These are phyloP conservation scores for Pholis gunnellus DNA, from an alignment of 2,113 vertebrate species.

Conservation along the genomic window DNA sequence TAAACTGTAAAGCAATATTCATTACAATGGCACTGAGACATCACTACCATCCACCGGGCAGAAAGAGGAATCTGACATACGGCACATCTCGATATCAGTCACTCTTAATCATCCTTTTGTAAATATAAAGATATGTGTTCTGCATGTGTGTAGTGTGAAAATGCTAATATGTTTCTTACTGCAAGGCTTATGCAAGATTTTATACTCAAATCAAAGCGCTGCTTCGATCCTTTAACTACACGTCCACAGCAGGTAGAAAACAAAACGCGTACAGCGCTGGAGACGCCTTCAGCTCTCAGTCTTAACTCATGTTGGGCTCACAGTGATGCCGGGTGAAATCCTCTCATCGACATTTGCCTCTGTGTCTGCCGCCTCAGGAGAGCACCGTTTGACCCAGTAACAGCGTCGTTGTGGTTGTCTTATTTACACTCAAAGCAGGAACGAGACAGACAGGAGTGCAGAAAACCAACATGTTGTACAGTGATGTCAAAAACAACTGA, in stretches of 20 bases:
- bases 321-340: slow-evolving; percentile 35
- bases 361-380: background rate
- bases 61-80: slow-evolving; percentile 10
- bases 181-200: slow-evolving; percentile 78
- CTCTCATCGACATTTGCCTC: slow-evolving; percentile 46
- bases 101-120: slow-evolving; percentile 37
- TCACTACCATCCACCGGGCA: slow-evolving; percentile 8
- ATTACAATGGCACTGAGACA: slow-evolving; percentile 51
- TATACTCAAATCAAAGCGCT: slow-evolving; percentile 51
- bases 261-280: background rate
- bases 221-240: slow-evolving; percentile 64
- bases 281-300: slow-evolving; percentile 24
- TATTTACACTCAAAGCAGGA: background rate
- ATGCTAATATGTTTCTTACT: slow-evolving; percentile 61
- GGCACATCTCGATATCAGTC: background rate
- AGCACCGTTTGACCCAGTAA: background rate
- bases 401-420: background rate
- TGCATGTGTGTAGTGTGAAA: slow-evolving; percentile 72
- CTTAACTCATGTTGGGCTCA: slow-evolving; percentile 15
- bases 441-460: background rate
- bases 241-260: slow-evolving; percentile 36
- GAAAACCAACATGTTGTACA: background rate
- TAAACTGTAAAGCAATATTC: slow-evolving; percentile 71
- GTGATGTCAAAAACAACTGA: background rate
- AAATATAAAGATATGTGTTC: slow-evolving; percentile 63